phyloP scores from a whole-genome alignment of 53 echinoderm and acorn worm species.

The Crossaster papposus region DNA sequence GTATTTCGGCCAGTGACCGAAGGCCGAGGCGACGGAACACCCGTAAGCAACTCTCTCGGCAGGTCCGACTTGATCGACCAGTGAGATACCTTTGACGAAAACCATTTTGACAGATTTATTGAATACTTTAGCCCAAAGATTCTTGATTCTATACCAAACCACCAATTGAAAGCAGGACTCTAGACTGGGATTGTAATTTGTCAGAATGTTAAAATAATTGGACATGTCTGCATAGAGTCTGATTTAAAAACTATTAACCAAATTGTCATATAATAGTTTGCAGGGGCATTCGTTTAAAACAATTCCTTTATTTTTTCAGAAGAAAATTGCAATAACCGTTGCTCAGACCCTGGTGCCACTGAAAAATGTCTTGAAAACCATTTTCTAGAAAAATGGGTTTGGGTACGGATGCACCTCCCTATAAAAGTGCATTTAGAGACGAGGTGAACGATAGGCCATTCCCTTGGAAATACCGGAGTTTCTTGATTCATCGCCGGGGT shows the following conservation, averaged over 20 bases:
- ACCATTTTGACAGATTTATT: background rate
- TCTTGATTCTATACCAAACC: too few species aligned
- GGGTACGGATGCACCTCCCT: background rate
- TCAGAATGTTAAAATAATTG: too few species aligned
- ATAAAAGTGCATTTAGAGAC: background rate
- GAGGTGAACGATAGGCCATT: background rate
- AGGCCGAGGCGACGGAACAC: background rate
- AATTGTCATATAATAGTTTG: too few species aligned
- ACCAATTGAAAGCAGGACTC: too few species aligned
- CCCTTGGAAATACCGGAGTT: background rate
- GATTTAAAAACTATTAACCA: too few species aligned
- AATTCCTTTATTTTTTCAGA: too few species aligned
- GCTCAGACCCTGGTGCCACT: too few species aligned
- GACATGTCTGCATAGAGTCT: too few species aligned
- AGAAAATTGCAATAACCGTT: too few species aligned
- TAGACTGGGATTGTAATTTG: too few species aligned
- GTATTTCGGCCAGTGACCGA: background rate
- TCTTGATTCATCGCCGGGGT: slow-evolving; percentile 24
- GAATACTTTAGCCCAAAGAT: background rate
- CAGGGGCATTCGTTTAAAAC: too few species aligned
- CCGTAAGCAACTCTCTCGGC: background rate
- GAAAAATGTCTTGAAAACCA: too few species aligned
- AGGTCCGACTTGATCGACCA: background rate
- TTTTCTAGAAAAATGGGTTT: background rate
- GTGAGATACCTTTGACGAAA: background rate